Evolutionary conservation across 2,888 invertebrate species (phyloP).

Genomic region (Andrena chrysosceles): DNA sequence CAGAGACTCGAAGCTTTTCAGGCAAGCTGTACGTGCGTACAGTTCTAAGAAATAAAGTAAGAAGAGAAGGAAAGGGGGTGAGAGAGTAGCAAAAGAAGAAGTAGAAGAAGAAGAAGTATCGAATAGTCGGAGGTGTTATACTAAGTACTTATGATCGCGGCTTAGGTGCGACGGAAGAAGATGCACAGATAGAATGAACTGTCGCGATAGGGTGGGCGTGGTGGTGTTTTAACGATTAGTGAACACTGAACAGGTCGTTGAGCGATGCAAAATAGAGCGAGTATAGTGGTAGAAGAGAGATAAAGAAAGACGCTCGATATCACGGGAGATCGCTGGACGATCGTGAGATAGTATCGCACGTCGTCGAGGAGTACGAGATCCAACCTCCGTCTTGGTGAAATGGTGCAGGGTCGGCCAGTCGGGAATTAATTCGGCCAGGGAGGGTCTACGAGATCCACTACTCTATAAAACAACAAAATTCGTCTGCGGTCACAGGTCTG

Average conservation of each 20-base stretch:
- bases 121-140: slow-evolving; percentile 5
- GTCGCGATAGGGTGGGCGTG: no score
- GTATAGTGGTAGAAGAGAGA: slow-evolving; percentile 25
- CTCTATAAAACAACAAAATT: slow-evolving; percentile 81
- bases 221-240: no score
- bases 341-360: slow-evolving; percentile 50
- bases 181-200: slow-evolving; percentile 3
- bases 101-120: neutral
- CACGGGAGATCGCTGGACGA: slow-evolving; percentile 56
- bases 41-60: slow-evolving; percentile 13
- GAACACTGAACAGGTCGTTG: slow-evolving; percentile 7
- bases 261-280: slow-evolving; percentile 7
- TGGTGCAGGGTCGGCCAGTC: slow-evolving; percentile 97
- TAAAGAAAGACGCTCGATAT: slow-evolving; percentile 33
- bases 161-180: slow-evolving; percentile 22
- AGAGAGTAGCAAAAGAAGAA: slow-evolving; percentile 6
- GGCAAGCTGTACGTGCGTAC: slow-evolving; percentile 2
- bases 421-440: slow-evolving; percentile 97
- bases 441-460: slow-evolving; percentile 90
- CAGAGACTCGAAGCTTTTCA: slow-evolving; percentile 28
- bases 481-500: slow-evolving; percentile 61
- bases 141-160: slow-evolving; percentile 8
- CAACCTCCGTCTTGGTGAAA: slow-evolving; percentile 94
- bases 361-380: slow-evolving; percentile 81
- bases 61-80: neutral